phyloP scores from a whole-genome alignment of 2,797 vertebrate species.

The Syngnathus rostellatus region DNA sequence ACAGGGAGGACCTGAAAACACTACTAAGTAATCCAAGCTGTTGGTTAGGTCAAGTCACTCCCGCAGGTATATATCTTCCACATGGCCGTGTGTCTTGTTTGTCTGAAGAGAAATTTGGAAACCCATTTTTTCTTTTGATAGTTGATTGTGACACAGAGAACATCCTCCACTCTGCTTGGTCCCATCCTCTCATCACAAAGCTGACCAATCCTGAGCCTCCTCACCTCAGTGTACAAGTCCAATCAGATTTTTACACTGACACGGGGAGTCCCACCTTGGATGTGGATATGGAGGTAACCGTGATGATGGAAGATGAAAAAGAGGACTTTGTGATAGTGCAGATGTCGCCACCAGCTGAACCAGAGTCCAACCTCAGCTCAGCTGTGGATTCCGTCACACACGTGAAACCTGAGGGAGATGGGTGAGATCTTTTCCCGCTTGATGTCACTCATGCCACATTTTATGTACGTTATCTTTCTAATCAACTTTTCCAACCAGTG shows the following conservation, averaged over 20 bases:
- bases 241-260: constrained; percentile 14
- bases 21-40: constrained; percentile 48
- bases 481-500: constrained; percentile 16
- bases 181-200: constrained; percentile 39
- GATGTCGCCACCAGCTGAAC: neutral
- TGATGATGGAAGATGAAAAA: constrained; percentile 20
- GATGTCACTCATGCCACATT: too few relatives aligned
- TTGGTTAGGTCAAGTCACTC: constrained; percentile 6
- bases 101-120: neutral
- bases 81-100: neutral
- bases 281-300: constrained; percentile 31
- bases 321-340: constrained; percentile 20
- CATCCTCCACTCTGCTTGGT: constrained; percentile 42
- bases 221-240: neutral
- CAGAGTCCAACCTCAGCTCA: constrained; percentile 19
- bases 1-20: constrained; percentile 29
- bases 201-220: constrained; percentile 14
- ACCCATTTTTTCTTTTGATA: constrained; percentile 3
- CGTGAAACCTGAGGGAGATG: constrained; percentile 10
- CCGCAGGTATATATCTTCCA: constrained; percentile 23
- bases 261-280: neutral
- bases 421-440: constrained; percentile 19
- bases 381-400: neutral
- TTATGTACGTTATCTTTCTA: neutral
- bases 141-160: constrained; percentile 31